A percentile compares a stretch with the other conserved stretches of the same genome.
phyloP scores from a whole-genome alignment of 92 coral and sea anemone species.

The Heliopora coerulea region DNA sequence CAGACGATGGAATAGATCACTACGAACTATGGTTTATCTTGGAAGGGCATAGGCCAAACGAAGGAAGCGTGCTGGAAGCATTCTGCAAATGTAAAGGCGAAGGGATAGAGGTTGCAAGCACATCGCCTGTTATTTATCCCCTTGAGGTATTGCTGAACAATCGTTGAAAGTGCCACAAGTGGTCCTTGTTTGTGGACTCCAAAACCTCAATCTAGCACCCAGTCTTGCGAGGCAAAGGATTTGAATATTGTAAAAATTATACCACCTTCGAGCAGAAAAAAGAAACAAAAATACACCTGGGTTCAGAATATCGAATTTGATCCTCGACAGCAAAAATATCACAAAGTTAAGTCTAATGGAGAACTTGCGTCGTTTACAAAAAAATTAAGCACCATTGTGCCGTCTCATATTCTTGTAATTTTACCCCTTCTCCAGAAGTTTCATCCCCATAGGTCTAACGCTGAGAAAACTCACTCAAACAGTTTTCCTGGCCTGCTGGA shows the following conservation, averaged over 20 bases:
- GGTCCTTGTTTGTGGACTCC: constrained; percentile 63
- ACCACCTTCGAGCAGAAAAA: constrained; percentile 54
- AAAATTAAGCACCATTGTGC: not conserved
- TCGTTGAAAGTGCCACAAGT: constrained; percentile 61
- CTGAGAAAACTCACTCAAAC: too few relatives aligned
- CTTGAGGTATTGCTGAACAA: constrained; percentile 59
- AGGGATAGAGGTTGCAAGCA: constrained; percentile 70
- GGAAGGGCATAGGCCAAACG: constrained; percentile 45
- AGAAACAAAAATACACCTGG: constrained; percentile 42
- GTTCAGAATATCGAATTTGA: not conserved
- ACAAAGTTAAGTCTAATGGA: not conserved
- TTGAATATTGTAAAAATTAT: constrained; percentile 54
- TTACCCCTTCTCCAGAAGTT: too few relatives aligned
- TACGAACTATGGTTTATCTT: constrained; percentile 50
- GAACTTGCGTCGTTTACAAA: not conserved
- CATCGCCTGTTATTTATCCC: constrained; percentile 65
- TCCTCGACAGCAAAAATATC: not conserved
- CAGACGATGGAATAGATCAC: constrained; percentile 29
- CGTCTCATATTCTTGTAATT: too few relatives aligned
- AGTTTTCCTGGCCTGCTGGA: too few relatives aligned
- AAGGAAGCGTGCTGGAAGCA: constrained; percentile 47
- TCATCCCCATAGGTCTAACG: too few relatives aligned
- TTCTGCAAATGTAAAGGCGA: constrained; percentile 66
- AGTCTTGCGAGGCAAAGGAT: constrained; percentile 54
- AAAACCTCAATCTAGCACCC: constrained; percentile 49